Conservation (phyloP, 2,888 invertebrate genomes). For the Andrena marginata region DNA sequence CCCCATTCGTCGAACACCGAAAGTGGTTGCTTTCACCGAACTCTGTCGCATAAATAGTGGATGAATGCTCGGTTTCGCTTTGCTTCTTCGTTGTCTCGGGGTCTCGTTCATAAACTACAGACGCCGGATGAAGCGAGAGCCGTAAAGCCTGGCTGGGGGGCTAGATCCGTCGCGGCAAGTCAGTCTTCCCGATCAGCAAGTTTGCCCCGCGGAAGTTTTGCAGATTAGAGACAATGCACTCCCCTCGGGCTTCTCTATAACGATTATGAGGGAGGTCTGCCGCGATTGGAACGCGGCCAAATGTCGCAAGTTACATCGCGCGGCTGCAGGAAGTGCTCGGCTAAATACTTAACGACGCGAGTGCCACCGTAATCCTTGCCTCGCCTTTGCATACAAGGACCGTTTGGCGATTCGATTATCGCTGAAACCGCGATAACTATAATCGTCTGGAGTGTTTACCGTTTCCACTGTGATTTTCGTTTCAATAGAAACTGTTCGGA, state of each 20-base stretch:
- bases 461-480: neutral
- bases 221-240: slow-evolving; percentile 41
- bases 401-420: slow-evolving; percentile 28
- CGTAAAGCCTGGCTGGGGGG: slow-evolving; percentile 17
- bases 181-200: neutral
- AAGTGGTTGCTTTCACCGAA: neutral
- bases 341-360: slow-evolving; percentile 42
- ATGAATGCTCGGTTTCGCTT: neutral
- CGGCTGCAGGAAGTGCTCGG: slow-evolving; percentile 18
- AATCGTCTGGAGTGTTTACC: neutral
- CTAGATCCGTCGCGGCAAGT: neutral
- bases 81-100: neutral
- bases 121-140: neutral
- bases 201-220: slow-evolving; percentile 37
- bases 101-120: neutral
- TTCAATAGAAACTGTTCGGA: neutral
- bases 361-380: slow-evolving; percentile 16
- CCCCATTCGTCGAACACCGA: neutral
- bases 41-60: neutral
- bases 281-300: slow-evolving; percentile 56
- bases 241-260: slow-evolving; percentile 24
- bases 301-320: slow-evolving; percentile 44
- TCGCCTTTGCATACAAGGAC: slow-evolving; percentile 15
- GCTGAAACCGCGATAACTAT: neutral
- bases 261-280: slow-evolving; percentile 49